Evolutionary conservation across 2,797 vertebrate species (phyloP), one percentile per base, ranked within the genome.

Genomic region (Characodon lateralis): DNA sequence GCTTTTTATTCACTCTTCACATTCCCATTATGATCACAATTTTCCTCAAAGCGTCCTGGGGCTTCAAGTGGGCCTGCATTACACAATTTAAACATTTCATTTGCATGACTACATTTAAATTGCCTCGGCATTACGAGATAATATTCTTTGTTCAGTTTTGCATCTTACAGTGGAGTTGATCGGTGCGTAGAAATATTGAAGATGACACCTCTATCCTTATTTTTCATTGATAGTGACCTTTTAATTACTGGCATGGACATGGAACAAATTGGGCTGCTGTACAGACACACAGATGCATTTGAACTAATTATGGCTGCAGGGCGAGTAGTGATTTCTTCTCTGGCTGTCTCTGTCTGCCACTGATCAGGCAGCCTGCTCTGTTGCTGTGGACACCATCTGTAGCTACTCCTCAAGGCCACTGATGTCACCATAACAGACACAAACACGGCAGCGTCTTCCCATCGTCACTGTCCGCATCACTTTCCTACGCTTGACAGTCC

Each of bases 351-450:
- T 74, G 56, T 86, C 75, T 86, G 80, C 71, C 80, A 73, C 71
- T 13, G 24, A 82, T 77, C 72, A 10, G 72, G 65, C 69, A 41
- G 72, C 74, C 87, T 82, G 83, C 88, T 85, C 86, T 76, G 92
- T 94, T 92, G 90, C 93, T 85, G 85, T 93, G 92, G 93, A 93
- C 93, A 93, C 91, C 83, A 77, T 91, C 88, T 87, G 87, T 84
- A 82, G 81, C 86, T 85, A 84, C 83, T 83, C 78, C 86, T 91
- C 83, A 88, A 93, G 91, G 91, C 90, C 76, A 55, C 85, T 88
- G 83, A 88, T 92, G 91, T 92, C 89, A 91, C 83, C 88, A 77
- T 83, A 86, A 85, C 78, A 85, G 80, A 76, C 73, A 74, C 80
- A 87, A 91, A 91, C 86, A 83, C 68, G 76, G 69, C 14, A 14